These are phyloP conservation scores for Platorchestia sp. DNA, from an alignment of 1,140 invertebrate genomes.

Conservation along the genomic window DNA sequence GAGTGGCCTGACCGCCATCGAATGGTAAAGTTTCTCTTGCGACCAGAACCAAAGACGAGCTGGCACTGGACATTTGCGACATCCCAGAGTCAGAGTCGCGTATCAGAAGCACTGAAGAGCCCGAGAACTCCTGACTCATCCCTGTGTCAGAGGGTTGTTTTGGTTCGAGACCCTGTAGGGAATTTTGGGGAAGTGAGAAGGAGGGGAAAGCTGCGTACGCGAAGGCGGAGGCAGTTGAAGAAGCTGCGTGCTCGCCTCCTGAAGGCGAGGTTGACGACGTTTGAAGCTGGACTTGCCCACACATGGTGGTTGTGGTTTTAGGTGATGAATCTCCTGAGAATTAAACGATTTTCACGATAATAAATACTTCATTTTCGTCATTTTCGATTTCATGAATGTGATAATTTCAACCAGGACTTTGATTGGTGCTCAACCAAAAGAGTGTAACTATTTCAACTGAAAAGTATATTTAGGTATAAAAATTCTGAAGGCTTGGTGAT, in stretches of 20 bases:
- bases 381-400: no score
- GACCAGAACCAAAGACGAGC: background rate
- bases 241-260: background rate
- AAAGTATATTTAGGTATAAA: no score
- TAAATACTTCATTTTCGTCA: no score
- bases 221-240: background rate
- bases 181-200: conserved; percentile 17
- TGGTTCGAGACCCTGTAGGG: background rate
- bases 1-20: background rate
- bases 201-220: background rate
- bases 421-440: no score
- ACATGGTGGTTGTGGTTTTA: background rate
- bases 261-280: background rate
- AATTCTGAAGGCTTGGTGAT: no score
- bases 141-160: background rate
- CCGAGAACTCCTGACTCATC: background rate
- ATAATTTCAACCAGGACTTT: no score
- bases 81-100: background rate
- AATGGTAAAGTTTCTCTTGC: background rate
- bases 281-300: background rate
- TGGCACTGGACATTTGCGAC: background rate
- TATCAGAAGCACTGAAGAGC: background rate
- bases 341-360: background rate
- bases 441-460: no score
- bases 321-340: background rate